phyloP scores from a whole-genome alignment of 2,797 vertebrate genomes.

The Thunnus albacares region DNA sequence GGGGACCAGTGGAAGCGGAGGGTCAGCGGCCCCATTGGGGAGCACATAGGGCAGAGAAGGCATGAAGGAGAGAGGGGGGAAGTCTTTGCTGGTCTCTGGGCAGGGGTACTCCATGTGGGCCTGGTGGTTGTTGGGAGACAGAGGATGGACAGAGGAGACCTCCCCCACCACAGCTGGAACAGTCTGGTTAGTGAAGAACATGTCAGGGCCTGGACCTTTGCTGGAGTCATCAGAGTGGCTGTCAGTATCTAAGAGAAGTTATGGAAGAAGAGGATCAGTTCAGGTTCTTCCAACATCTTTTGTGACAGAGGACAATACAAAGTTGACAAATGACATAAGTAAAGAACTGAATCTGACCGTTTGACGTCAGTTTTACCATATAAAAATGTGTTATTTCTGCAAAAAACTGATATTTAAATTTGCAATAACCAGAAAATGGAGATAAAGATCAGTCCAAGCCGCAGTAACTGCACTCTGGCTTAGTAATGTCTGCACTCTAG shows the following conservation, averaged over 20 bases:
- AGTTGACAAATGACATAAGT: too few relatives aligned
- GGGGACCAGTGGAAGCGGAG: slow-evolving; percentile 77
- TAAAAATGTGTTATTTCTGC: neutral
- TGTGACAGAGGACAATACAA: neutral
- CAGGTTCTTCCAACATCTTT: neutral
- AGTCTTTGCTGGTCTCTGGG: slow-evolving; percentile 76
- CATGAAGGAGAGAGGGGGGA: slow-evolving; percentile 87
- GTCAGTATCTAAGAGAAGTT: slow-evolving; percentile 87
- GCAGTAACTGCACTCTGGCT: neutral
- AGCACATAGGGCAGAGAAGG: slow-evolving; percentile 88
- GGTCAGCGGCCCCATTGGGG: slow-evolving; percentile 85
- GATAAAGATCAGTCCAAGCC: neutral
- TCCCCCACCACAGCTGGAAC: slow-evolving; percentile 29
- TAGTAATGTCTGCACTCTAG: neutral
- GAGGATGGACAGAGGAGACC: slow-evolving; percentile 42
- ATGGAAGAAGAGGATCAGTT: neutral
- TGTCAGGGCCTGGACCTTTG: slow-evolving; percentile 40
- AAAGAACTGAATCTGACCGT: neutral
- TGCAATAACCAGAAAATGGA: too few relatives aligned
- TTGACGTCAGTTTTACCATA: neutral
- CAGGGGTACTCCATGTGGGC: slow-evolving; percentile 63
- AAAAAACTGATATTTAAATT: too few relatives aligned
- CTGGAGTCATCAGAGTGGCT: slow-evolving; percentile 94
- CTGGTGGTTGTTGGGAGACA: slow-evolving; percentile 48
- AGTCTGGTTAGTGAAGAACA: slow-evolving; percentile 58